Base-by-base conservation (phyloP, 2,888 invertebrate species). In the Poecilus cupreus region DNA sequence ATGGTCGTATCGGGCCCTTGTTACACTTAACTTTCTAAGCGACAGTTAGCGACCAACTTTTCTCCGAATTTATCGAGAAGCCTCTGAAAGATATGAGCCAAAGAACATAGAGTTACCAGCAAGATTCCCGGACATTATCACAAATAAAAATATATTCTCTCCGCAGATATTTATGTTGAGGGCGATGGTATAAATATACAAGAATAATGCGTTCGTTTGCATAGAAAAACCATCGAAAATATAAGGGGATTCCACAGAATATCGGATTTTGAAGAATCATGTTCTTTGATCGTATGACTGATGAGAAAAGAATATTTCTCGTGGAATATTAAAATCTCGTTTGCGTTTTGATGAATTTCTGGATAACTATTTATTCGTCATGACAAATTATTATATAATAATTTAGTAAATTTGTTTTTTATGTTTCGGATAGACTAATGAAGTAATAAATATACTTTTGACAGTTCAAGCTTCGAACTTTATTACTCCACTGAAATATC, bases 131-230 rank as follows among this genome's bases (percentile, higher is more conserved):
- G 54, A 54, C 20, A 54, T 54, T 54, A 54, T 54, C 54, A 54
- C 54, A 54, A 54, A 54, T 54, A 54, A 54, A 54, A 54, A 54
- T 54, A 54, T 54, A 54, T 54, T 54, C 54, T 54, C 22, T 20
- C 54, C 54, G 18, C 22, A 0, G 54, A 54, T 54, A 54, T 54
- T 54, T 54, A 54, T 54, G 54, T 54, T 18, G 20, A 54, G 54
- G 54, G 11, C 54, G 32, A 54, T 11, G 10, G 54, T 20, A 54
- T 54, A 54, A 54, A 54, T 54, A 54, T 20, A 54, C 22, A 54
- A 54, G 54, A 54, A 20, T 20, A 54, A 54, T 54, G 54, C 8
- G 18, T 54, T 54, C 54, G 54, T 54, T 54, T 54, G 54, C 54
- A 54, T 54, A 54, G 20, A 54, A 20, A 54, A 54, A 54, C 54